Base-by-base conservation (phyloP, 2,888 invertebrate species). In the Sturmia bella region DNA sequence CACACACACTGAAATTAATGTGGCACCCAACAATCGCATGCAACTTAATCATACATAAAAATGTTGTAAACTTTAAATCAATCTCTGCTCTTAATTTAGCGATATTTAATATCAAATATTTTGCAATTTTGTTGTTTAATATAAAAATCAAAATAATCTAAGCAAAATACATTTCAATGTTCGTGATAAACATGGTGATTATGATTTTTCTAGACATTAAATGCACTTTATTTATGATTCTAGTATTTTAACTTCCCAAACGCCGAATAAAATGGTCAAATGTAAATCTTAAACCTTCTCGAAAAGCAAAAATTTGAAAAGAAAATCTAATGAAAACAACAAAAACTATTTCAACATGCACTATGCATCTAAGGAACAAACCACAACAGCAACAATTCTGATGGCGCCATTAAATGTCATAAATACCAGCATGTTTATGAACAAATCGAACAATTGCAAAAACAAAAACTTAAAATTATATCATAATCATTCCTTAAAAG, bases 341-440 rank as follows among this genome's bases (percentile, higher is more conserved):
- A 24, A 19, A 37, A 15, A 54, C 24, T 6, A 50, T 24, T 66
- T 45, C 48, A 56, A 66, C 72, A 77, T 81, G 72, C 68, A 63
- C 73, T 57, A 69, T 77, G 64, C 56, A 69, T 69, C 56, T 50
- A 56, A 50, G 27, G 56, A 61, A 24, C 45, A 72, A 66, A n/a
- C n/a, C n/a, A n/a, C n/a, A n/a, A n/a, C n/a, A n/a, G n/a, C 78
- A 68, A 73, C 77, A 82, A 74, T 66, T 74, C 59, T 78, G 69
- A 82, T 78, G 82, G 82, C 78, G 82, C 82, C 82, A 74, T 78
- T 74, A 78, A 78, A 75, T 82, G 82, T 78, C 78, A 82, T 82
- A 82, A 78, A 82, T 78, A 59, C 64, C 74, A 75, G 59, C 69
- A 52, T 74, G 73, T 69, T 77, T 77, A 57, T 52, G 11, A 54